These are phyloP conservation scores for Acyrthosiphon pisum DNA, from an alignment of 1,140 invertebrate genomes.

Conservation along the genomic window DNA sequence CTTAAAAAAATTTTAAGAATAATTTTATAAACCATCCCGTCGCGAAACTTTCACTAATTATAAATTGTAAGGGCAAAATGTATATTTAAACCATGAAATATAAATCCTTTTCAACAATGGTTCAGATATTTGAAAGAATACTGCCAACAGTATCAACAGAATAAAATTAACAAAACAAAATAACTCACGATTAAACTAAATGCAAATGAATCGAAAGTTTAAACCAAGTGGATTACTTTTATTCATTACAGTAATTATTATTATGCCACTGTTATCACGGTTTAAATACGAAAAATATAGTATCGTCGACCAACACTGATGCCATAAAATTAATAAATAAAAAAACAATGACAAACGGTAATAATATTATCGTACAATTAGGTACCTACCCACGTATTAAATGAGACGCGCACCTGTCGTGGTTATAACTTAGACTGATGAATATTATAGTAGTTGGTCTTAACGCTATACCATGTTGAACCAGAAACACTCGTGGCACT, in stretches of 20 bases:
- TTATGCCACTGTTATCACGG: not conserved
- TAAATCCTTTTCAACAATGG: not conserved
- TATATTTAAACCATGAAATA: not conserved
- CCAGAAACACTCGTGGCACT: not conserved
- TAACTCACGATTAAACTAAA: not conserved
- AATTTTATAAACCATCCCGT: not conserved
- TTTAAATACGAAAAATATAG: not conserved
- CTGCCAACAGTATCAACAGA: not conserved
- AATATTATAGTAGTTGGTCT: not conserved
- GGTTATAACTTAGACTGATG: not conserved
- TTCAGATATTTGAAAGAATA: not conserved
- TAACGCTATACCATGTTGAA: not conserved
- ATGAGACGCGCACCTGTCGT: not conserved
- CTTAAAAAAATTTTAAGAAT: not conserved
- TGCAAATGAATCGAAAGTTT: not conserved
- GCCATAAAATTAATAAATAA: not conserved
- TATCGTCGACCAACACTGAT: not conserved
- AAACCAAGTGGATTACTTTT: not conserved
- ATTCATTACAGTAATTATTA: not conserved
- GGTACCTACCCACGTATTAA: not conserved
- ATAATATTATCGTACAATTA: not conserved
- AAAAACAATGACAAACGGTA: not conserved
- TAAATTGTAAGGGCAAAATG: not conserved
- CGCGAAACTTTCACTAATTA: not conserved
- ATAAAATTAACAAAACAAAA: not conserved